Conservation (phyloP, 1,140 invertebrate species). For the Andrena cerasifolii region DNA sequence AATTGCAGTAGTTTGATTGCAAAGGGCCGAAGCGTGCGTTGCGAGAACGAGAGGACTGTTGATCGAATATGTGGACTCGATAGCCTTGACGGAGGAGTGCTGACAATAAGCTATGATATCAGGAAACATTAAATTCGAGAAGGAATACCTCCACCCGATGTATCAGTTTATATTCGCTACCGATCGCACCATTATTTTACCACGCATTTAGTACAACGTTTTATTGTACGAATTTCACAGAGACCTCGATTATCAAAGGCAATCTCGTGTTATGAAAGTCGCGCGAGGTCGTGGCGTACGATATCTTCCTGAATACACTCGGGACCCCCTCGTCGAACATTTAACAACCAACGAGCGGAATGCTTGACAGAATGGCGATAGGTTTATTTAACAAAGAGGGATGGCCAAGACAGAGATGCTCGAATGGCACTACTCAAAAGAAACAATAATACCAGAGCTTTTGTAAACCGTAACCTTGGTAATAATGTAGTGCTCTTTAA, state of each 20-base stretch:
- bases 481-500: conserved; percentile 37
- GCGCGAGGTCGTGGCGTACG: conserved; percentile 16
- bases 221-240: neutral
- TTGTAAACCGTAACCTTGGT: neutral
- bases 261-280: neutral
- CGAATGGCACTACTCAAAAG: conserved; percentile 29
- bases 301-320: neutral
- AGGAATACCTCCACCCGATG: conserved; percentile 36
- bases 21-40: conserved; percentile 19
- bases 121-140: conserved; percentile 22
- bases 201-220: neutral
- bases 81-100: conserved; percentile 5
- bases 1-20: conserved; percentile 40
- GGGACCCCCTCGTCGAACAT: neutral
- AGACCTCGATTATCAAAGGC: neutral
- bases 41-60: neutral
- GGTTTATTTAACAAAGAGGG: neutral
- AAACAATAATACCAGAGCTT: neutral
- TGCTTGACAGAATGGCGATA: conserved; percentile 1
- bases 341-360: neutral
- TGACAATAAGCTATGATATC: conserved; percentile 53
- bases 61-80: conserved; percentile 16
- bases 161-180: conserved; percentile 17
- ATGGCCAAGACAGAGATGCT: neutral
- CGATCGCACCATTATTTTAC: conserved; percentile 33